A percentile compares a stretch with the other conserved stretches of the same genome.
Evolutionary conservation across 1,140 invertebrate genomes (phyloP).

Genomic region (Euwallacea similis): DNA sequence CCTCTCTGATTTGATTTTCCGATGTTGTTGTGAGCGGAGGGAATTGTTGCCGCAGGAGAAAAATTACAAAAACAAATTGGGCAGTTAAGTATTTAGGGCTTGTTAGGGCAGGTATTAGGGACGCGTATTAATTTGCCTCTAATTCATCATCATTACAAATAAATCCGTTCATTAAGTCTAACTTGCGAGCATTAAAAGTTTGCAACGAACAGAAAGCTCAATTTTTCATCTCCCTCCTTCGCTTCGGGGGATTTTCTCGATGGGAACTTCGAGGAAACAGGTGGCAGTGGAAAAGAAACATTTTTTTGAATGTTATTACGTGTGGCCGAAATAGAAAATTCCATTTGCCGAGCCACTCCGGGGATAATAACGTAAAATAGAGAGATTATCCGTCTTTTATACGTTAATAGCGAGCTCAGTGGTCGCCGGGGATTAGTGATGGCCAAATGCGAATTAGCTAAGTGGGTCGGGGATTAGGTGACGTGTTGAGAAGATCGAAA

Average conservation of each 20-base stretch:
- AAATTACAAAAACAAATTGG: constrained; percentile 22
- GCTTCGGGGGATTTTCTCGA: no score
- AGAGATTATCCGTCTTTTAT: no score
- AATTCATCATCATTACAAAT: constrained; percentile 44
- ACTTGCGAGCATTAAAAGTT: constrained; percentile 32
- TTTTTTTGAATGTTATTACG: no score
- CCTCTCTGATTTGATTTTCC: not conserved
- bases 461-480: no score
- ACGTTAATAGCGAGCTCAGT: no score
- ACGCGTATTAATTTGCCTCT: constrained; percentile 36
- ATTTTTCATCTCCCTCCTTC: constrained; percentile 4
- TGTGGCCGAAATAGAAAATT: no score
- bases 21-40: not conserved
- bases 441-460: not conserved
- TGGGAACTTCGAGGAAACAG: no score
- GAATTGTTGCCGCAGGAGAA: not conserved
- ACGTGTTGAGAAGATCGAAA: no score
- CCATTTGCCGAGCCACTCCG: no score
- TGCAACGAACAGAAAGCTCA: constrained; percentile 5
- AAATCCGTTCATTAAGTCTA: constrained; percentile 43
- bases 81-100: constrained; percentile 18
- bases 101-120: constrained; percentile 4
- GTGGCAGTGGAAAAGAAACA: no score
- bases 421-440: no score
- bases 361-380: no score